A percentile compares a stretch with the other conserved stretches of the same genome.
phyloP scores from a whole-genome alignment of 2,113 vertebrate genomes.

The Puntigrus tetrazona region DNA sequence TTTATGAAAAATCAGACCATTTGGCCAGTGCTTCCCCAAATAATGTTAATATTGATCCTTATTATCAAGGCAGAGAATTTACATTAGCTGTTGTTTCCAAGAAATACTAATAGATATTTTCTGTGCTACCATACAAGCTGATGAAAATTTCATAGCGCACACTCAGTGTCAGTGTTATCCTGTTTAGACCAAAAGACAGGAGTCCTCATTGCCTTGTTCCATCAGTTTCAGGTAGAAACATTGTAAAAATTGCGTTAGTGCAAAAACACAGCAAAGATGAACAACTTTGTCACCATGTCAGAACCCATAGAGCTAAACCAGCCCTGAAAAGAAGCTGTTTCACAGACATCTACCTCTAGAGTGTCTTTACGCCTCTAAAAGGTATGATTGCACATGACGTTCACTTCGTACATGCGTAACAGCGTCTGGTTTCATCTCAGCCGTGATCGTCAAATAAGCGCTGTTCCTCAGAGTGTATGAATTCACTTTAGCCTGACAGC shows the following conservation, averaged over 20 bases:
- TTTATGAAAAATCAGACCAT: not conserved
- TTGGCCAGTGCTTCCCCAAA: not conserved
- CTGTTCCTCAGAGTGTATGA: slow-evolving; percentile 62
- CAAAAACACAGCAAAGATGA: slow-evolving; percentile 22
- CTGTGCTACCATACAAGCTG: not conserved
- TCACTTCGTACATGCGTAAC: slow-evolving; percentile 61
- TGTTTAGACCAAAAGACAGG: slow-evolving; percentile 26
- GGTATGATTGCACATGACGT: slow-evolving; percentile 67
- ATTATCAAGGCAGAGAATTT: not conserved
- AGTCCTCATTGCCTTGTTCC: slow-evolving; percentile 37
- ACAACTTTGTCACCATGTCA: slow-evolving; percentile 48
- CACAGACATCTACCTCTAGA: slow-evolving; percentile 44
- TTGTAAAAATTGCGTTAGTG: slow-evolving; percentile 42
- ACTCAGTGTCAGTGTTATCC: not conserved
- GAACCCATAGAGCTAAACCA: slow-evolving; percentile 43
- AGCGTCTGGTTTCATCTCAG: slow-evolving; percentile 54
- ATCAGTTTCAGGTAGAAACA: slow-evolving; percentile 51
- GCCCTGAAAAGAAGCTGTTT: slow-evolving; percentile 31
- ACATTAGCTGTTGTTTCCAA: not conserved
- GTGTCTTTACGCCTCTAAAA: slow-evolving; percentile 23
- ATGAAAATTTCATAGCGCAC: not conserved
- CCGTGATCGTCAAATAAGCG: slow-evolving; percentile 74
- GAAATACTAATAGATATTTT: not conserved
- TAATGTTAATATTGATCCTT: not conserved
- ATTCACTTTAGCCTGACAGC: slow-evolving; percentile 65